Conservation (phyloP, 2,113 vertebrate species). For the Notiomystis cincta region DNA sequence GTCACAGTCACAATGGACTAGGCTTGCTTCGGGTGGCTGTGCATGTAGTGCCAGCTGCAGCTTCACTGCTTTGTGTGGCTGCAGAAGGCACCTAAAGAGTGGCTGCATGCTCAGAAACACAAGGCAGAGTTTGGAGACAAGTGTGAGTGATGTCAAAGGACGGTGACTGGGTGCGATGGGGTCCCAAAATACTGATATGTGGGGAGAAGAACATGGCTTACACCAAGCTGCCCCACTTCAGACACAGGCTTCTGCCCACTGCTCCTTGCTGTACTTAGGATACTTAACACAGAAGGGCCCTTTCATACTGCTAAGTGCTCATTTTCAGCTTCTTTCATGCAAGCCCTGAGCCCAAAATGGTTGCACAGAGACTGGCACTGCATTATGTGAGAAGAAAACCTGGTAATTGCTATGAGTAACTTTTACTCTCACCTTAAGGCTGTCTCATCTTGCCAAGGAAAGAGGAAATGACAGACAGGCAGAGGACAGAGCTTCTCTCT, state of each 20-base stretch:
- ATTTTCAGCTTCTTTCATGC: background rate
- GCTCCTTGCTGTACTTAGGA: background rate
- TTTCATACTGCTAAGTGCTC: background rate
- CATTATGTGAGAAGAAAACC: background rate
- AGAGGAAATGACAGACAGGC: background rate
- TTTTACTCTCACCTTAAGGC: background rate
- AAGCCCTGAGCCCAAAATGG: background rate
- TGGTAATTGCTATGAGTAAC: background rate
- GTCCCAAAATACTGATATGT: background rate
- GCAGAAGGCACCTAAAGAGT: background rate
- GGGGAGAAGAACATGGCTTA: background rate
- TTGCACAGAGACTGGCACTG: background rate
- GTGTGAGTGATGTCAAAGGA: accelerated
- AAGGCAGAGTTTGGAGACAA: background rate
- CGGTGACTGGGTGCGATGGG: background rate
- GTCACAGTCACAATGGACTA: background rate
- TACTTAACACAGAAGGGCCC: background rate
- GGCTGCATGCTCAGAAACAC: background rate
- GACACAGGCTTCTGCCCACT: background rate
- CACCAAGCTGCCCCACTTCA: background rate
- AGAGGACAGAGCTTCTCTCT: background rate
- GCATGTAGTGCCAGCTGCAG: accelerated
- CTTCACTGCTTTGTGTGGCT: background rate
- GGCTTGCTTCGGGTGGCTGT: background rate
- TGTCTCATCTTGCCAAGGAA: background rate